phyloP scores from a whole-genome alignment of 2,797 vertebrate species.

The Brachymystax lenok region DNA sequence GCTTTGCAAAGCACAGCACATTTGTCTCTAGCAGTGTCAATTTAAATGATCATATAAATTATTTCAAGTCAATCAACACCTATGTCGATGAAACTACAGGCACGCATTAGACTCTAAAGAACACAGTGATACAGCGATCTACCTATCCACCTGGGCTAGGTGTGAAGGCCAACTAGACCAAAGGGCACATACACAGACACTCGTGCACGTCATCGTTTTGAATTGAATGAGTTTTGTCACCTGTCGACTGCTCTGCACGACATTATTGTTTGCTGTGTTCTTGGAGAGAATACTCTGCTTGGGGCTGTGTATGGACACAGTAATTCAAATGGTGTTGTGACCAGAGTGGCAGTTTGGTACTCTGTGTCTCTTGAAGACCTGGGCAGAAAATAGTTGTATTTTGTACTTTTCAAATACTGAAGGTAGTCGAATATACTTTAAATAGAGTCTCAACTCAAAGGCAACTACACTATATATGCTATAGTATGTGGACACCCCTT shows the following conservation, averaged over 20 bases:
- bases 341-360: background rate
- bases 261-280: slow-evolving; percentile 5
- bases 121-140: background rate
- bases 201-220: background rate
- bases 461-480: too few species aligned
- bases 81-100: background rate
- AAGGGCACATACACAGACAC: background rate
- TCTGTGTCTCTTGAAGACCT: background rate
- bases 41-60: background rate
- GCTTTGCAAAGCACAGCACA: background rate
- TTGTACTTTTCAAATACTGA: too few species aligned
- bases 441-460: too few species aligned
- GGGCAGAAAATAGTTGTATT: too few species aligned
- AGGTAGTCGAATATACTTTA: too few species aligned
- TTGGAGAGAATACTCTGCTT: background rate
- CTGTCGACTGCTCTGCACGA: background rate
- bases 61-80: slow-evolving; percentile 7
- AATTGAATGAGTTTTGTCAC: background rate
- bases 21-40: slow-evolving; percentile 12
- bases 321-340: background rate
- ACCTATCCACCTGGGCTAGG: background rate
- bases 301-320: background rate
- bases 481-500: too few species aligned
- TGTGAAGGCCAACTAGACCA: slow-evolving; percentile 2
- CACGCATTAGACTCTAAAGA: background rate